Evolutionary conservation across 2,113 vertebrate genomes (phyloP), one percentile per base, ranked within the genome.

Genomic region (Sitta europaea): DNA sequence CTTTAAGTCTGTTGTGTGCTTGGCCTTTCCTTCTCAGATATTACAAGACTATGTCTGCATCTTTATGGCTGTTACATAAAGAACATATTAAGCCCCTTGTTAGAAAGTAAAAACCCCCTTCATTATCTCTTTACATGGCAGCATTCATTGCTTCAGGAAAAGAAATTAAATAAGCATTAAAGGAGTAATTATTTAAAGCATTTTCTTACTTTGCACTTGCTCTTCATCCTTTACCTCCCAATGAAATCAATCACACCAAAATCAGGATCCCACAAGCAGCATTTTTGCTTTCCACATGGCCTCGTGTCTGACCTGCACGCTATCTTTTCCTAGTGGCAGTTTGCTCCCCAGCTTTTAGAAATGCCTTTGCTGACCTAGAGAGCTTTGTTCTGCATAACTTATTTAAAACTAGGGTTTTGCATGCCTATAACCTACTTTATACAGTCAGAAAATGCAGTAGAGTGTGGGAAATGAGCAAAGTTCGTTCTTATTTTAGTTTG

Each of bases 121-220:
- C 22, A 54, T 55, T 53, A 51, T 66, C 42, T 74, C 61, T 71
- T 57, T 71, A 55, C 23, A 67, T 36, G 27, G 40, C 61, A 94
- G 21, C 61, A 71, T 54, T 66, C 18, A 74, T 53, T 48, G n/a
- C n/a, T 57, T 86, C 79, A 89, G 51, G 23, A 77, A 76, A 50
- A 79, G 29, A 50, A 87, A 59, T 92, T 43, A 91, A 86, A 76
- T 47, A 87, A 54, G 25, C 13, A 85, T 72, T 87, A 63, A 93
- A 90, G 38, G 18, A 76, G 48, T 67, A 81, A 77, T 54, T 71
- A 54, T 55, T 77, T 81, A 33, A 91, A 87, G 33, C 36, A 61
- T 61, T 85, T 72, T 14, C 70, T 92, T 92, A 54, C 50, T 90
- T 59, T 68, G 61, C 45, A 76, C 18, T 86, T 73, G 36, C 31